Evolutionary conservation across 2,888 invertebrate species (phyloP).

Genomic region (Noctua janthe): DNA sequence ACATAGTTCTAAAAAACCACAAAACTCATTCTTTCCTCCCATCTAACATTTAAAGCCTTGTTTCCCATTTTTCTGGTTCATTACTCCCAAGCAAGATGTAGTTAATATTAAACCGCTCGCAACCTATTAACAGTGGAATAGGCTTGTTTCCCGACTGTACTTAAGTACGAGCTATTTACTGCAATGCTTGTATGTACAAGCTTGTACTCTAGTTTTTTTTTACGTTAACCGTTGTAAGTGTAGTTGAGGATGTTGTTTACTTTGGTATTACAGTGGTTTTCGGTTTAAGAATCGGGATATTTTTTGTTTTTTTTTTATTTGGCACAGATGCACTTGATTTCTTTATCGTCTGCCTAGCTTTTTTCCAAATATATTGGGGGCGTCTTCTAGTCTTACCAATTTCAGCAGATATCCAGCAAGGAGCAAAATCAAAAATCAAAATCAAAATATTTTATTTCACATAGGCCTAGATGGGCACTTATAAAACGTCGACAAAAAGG

Average conservation of each 20-base stretch:
- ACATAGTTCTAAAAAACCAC: neutral
- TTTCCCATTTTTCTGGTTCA: conserved; percentile 51
- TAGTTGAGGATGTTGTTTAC: conserved; percentile 21
- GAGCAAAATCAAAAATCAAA: too few species aligned
- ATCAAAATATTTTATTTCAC: too few species aligned
- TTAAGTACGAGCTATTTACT: conserved; percentile 53
- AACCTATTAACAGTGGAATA: conserved; percentile 62
- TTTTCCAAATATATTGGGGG: neutral
- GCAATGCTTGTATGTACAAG: conserved; percentile 14
- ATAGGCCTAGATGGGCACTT: too few species aligned
- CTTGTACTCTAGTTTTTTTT: conserved; percentile 30
- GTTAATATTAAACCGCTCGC: conserved; percentile 61
- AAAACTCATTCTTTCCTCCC: conserved; percentile 21
- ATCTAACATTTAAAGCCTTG: conserved; percentile 45
- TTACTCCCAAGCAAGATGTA: conserved; percentile 49
- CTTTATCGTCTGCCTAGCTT: neutral
- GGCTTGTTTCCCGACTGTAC: conserved; percentile 54
- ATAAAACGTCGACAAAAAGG: too few species aligned
- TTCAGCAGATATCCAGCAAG: neutral
- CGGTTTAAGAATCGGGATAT: neutral
- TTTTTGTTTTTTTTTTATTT: neutral
- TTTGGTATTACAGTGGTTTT: neutral
- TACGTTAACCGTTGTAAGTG: conserved; percentile 27
- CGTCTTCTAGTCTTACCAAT: neutral
- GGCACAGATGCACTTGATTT: neutral